Evolutionary conservation across 1,140 invertebrate genomes (phyloP), one percentile per base, ranked within the genome.

Genomic region (Pseudachorutes palmiensis): DNA sequence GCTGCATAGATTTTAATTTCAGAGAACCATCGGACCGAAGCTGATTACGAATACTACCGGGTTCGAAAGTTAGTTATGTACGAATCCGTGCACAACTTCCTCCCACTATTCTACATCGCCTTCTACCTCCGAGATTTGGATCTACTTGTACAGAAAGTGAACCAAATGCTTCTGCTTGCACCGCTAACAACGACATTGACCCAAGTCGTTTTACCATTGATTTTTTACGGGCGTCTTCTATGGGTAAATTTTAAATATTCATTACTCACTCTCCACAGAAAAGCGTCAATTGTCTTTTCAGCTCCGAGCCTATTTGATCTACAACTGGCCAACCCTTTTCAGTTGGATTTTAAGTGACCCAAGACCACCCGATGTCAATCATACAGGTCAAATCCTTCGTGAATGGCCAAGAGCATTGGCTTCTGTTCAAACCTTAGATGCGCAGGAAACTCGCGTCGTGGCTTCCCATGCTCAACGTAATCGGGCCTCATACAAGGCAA

Each of bases 41-140:
- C 85, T 1, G 86, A 88, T 70, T 88, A 87, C 75, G 88, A 91
- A 63, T 81, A 88, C 68, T 87, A 91, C 78, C 81, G 88, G 33
- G 87, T 90, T n/a, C 83, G 85, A 48, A 91, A 91, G 78, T 78
- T 91, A 48, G 87, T 90, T 69, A 77, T 89, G 85, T 98, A 98
- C 83, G 93, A 98, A 83, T 98, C 97, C 82, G 91, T 98, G 66
- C 98, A 97, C 82, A 97, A 94, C 14, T 98, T 97, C 79, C 85
- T 96, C 71, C 95, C 93, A 67, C 86, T 98, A 66, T 98, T 98
- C 81, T 98, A 98, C 83, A 97, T 97, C 78, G 95, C 94, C 19
- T 98, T 98, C 80, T 97, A 97, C 80, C 83, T 97, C 58, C 88
- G 93, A 82, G 94, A 98, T 82, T 92, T 97, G 83, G 91, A 94